Evolutionary conservation across 1,140 invertebrate species (phyloP).

Genomic region (Leptoteleia sp.): DNA sequence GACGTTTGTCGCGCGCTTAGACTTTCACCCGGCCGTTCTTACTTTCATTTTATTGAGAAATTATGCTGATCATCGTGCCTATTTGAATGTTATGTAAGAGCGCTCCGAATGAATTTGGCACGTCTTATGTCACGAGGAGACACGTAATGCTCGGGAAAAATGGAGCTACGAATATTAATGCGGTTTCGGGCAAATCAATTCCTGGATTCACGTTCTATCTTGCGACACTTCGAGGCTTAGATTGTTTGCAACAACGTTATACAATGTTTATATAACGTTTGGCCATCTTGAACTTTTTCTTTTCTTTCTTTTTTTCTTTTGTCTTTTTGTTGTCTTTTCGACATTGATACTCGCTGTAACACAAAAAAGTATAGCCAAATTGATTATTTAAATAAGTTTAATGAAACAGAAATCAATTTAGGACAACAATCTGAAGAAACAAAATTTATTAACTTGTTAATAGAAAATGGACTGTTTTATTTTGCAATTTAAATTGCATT

Average conservation of each 20-base stretch:
- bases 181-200: slow-evolving; percentile 8
- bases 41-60: slow-evolving; percentile 63
- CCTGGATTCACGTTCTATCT: slow-evolving; percentile 2
- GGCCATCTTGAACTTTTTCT: no score
- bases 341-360: no score
- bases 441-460: no score
- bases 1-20: no score
- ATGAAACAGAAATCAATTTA: no score
- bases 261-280: slow-evolving; percentile 30
- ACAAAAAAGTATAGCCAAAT: no score
- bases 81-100: slow-evolving; percentile 52
- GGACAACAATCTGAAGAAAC: no score
- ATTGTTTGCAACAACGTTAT: neutral
- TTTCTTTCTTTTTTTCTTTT: neutral
- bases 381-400: no score
- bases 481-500: no score
- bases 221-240: slow-evolving; percentile 8
- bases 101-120: slow-evolving; percentile 26
- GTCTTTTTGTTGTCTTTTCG: no score
- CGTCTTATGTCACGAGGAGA: slow-evolving; percentile 38
- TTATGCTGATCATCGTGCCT: slow-evolving; percentile 53
- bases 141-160: slow-evolving; percentile 45
- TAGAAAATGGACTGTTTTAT: no score
- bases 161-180: slow-evolving; percentile 44
- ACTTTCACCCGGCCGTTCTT: slow-evolving; percentile 52